These are phyloP conservation scores for Limnephilus auricula DNA, from an alignment of 2,888 invertebrate genomes.

Conservation along the genomic window DNA sequence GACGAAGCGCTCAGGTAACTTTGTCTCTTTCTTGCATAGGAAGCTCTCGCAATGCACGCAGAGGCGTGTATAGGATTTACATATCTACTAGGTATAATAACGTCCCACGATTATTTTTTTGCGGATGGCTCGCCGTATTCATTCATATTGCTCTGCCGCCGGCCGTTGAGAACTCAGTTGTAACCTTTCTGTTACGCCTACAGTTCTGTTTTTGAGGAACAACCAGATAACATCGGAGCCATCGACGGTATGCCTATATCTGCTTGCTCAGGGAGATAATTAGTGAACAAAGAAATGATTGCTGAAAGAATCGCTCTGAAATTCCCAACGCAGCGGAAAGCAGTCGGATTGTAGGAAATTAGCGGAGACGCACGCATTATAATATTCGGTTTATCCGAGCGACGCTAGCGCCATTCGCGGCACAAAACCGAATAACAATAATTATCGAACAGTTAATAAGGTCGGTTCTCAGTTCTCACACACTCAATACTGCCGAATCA, in stretches of 20 bases:
- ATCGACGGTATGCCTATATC: not conserved
- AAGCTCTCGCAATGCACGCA: not conserved
- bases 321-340: not conserved
- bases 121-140: not conserved
- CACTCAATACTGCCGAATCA: constrained; percentile 39
- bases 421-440: constrained; percentile 54
- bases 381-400: constrained; percentile 48
- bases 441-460: constrained; percentile 60
- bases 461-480: constrained; percentile 46
- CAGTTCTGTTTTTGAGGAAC: not conserved
- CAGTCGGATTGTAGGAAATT: constrained; percentile 18
- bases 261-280: not conserved
- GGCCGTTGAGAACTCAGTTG: not conserved
- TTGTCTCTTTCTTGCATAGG: not conserved
- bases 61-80: no score
- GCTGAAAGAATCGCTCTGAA: not conserved
- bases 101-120: not conserved
- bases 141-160: not conserved
- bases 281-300: not conserved
- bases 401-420: constrained; percentile 56
- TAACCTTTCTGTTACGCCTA: not conserved
- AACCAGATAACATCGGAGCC: not conserved
- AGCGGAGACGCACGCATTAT: constrained; percentile 40
- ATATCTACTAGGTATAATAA: no score
- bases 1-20: no score